Conservation (phyloP, 2,797 vertebrate genomes). For the Miichthys miiuy region DNA sequence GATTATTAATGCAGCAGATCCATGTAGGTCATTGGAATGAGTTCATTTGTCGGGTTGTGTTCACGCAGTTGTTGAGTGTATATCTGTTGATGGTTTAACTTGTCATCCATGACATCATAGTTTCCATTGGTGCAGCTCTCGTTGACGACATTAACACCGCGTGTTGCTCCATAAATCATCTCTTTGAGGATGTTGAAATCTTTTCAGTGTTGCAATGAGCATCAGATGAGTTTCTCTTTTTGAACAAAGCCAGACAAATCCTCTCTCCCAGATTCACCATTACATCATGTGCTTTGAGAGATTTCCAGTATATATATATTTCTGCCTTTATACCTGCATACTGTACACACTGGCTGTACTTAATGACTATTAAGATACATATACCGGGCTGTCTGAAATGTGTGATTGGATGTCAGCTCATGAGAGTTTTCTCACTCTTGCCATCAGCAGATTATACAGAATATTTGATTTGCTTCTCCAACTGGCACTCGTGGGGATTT, state of each 20-base stretch:
- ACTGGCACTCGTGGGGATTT: slow-evolving; percentile 66
- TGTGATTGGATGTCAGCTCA: slow-evolving; percentile 66
- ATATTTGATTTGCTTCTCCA: slow-evolving; percentile 78
- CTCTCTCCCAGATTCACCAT: slow-evolving; percentile 1
- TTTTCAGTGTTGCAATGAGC: not conserved
- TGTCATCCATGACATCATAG: too few species aligned
- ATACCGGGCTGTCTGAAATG: slow-evolving; percentile 55
- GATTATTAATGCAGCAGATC: too few species aligned
- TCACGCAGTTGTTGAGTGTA: too few species aligned
- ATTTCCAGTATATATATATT: not conserved
- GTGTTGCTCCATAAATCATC: not conserved
- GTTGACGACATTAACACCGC: not conserved
- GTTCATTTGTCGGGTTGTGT: too few species aligned
- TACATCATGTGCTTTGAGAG: slow-evolving; percentile 7
- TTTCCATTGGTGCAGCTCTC: not conserved
- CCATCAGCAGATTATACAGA: slow-evolving; percentile 80
- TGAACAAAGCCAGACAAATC: not conserved
- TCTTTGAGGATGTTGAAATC: not conserved
- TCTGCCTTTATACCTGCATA: not conserved
- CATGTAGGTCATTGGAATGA: too few species aligned
- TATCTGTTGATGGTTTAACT: too few species aligned
- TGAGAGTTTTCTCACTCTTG: slow-evolving; percentile 64
- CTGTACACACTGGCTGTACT: not conserved
- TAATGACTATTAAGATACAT: slow-evolving; percentile 35
- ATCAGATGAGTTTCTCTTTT: slow-evolving; percentile 1